Evolutionary conservation across 2,113 vertebrate genomes (phyloP), one percentile per base, ranked within the genome.

Genomic region (Panurus biarmicus): DNA sequence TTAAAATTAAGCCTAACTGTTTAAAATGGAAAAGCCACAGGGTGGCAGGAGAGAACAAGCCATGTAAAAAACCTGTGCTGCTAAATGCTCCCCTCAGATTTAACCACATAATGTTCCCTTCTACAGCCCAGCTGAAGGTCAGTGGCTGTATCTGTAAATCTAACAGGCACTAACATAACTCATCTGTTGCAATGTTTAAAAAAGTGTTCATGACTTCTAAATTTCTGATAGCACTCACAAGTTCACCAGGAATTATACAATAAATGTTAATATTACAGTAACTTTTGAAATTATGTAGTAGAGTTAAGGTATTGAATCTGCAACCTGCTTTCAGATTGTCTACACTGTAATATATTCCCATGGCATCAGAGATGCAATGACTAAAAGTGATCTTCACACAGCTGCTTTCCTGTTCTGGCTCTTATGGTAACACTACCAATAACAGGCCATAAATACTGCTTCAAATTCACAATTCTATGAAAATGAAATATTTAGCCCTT

Each of bases 41-140:
- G 95, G 91, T 91, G 96, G 95, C 95, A 97, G 96, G 21, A 95
- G 85, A 95, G 93, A 85, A 56, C 82, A 87, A 85, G 28, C 11
- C 28, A 56, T 14, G 40, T 26, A 22, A 38, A 51, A 51, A 33
- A 11, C 20, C 4, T 36, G 15, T 1, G 12, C 7, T 17, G 45
- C 19, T 58, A 66, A 87, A 50, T 14, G 28, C 11, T 35, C 78
- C 22, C 26, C 28, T 85, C 24, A 21, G 12, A 31, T 94, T 69
- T 35, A 79, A 57, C n/a, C 48, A 31, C 2, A 0, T 38, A 53
- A 50, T 10, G 7, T 13, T 75, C 5, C 10, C 17, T 90, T 51
- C 18, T 25, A 54, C 24, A 35, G 33, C 4, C 5, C 10, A 58
- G 36, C 38, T 71, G 51, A 80, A 76, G 36, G 20, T 44, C 81